These are phyloP conservation scores for Frieseomelitta varia DNA, from an alignment of 1,140 invertebrate genomes.

Conservation along the genomic window DNA sequence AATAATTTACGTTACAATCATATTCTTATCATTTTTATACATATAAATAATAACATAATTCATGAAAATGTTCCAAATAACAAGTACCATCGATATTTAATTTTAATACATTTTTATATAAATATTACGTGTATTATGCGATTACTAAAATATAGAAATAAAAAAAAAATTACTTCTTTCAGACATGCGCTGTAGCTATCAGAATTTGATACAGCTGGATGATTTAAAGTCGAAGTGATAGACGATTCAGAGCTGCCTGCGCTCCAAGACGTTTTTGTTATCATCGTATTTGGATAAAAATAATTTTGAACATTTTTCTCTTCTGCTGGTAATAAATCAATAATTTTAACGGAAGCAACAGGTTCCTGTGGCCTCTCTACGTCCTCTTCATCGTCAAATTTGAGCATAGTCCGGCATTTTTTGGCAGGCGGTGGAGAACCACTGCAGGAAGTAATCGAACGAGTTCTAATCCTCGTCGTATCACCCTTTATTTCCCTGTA, in stretches of 20 bases:
- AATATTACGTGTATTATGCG: too few relatives aligned
- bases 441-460: conserved; percentile 25
- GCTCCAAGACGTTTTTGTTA: background rate
- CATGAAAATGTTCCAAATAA: background rate
- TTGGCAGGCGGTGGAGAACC: conserved; percentile 22
- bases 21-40: background rate
- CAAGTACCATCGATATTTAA: too few relatives aligned
- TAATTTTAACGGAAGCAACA: background rate
- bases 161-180: conserved; percentile 38
- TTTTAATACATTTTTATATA: too few relatives aligned
- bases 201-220: conserved; percentile 20
- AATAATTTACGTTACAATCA: background rate
- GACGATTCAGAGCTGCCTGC: conserved; percentile 14
- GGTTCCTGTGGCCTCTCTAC: background rate
- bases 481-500: background rate
- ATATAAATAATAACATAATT: background rate
- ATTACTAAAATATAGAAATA: too few relatives aligned
- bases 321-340: background rate
- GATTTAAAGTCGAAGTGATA: background rate
- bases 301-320: background rate
- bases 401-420: conserved; percentile 29
- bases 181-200: background rate
- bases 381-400: conserved; percentile 33
- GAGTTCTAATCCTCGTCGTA: background rate
- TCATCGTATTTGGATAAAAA: background rate